Evolutionary conservation across 1,140 invertebrate species (phyloP), one percentile per base, ranked within the genome.

Genomic region (Adelges cooleyi): DNA sequence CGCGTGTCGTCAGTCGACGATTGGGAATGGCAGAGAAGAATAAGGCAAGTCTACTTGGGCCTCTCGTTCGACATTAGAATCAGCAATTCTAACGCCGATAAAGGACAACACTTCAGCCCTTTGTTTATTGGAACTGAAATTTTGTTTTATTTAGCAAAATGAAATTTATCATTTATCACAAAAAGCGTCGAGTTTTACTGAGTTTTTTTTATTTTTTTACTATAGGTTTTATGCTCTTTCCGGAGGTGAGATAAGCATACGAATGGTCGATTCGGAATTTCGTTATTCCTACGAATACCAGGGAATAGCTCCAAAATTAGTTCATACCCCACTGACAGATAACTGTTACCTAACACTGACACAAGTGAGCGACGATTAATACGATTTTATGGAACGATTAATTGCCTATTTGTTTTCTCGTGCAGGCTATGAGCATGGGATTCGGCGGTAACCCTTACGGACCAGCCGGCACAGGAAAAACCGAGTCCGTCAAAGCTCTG

Each of bases 361-460:
- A 17, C 94, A 98, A 81, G 86, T 84, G 72, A 69, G n/a, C n/a
- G n/a, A n/a, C n/a, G n/a, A 18, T 44, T 38, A 11, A 18, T 23
- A 15, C 5, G 33, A 50, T 1, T 9, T 1, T 1, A 22, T 36
- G 2, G 4, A 6, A 20, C 20, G 13, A 15, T 3, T 6, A 5
- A 5, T 11, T 44, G 9, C 25, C 13, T 13, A 36, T 59, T 1
- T 56, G 8, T 8, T 29, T 3, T 46, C 9, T 33, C 5, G 2
- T n/a, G 29, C 71, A 84, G 86, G 91, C 92, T 5, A 87, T 98
- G 84, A 84, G 89, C 72, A 85, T 98, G 75, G 96, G 96, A 5
- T 80, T 98, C 50, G 95, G 96, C 65, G 96, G 95, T 11, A 98
- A 98, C 80, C 96, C 96, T 0, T 99, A 97, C 73, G 97, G 96